phyloP scores from a whole-genome alignment of 2,113 vertebrate genomes.

The Albula goreensis region DNA sequence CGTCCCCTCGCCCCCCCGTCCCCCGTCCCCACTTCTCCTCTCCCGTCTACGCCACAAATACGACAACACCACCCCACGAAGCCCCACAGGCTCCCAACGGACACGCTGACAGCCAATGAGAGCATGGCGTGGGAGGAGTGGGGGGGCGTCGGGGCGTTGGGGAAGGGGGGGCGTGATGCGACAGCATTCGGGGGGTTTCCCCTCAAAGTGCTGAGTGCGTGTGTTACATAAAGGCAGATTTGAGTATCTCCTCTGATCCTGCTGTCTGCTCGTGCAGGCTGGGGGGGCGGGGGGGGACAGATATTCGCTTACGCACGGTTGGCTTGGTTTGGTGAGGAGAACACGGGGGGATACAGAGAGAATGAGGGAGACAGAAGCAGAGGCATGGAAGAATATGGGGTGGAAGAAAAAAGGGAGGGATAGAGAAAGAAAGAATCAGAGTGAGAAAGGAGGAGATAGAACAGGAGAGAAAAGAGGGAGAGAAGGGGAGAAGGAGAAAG shows the following conservation, averaged over 20 bases:
- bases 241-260: not conserved
- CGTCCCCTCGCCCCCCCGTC: no score
- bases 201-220: not conserved
- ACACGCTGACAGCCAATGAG: no score
- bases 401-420: not conserved
- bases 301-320: not conserved
- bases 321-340: not conserved
- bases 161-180: no score
- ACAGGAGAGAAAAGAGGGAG: not conserved
- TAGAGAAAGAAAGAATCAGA: not conserved
- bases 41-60: no score
- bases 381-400: not conserved
- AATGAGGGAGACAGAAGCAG: not conserved
- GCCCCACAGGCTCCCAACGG: no score
- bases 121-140: no score
- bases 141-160: not conserved
- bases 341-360: not conserved
- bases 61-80: no score
- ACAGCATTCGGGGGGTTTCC: no score
- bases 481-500: not conserved
- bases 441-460: not conserved
- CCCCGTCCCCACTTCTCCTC: no score
- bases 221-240: not conserved
- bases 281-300: no score
- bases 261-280: not conserved